Percentiles rank a stretch among this genome's conserved stretches.
Evolutionary conservation across 2,888 invertebrate species (phyloP).

Genomic region (Gryllus longicercus): DNA sequence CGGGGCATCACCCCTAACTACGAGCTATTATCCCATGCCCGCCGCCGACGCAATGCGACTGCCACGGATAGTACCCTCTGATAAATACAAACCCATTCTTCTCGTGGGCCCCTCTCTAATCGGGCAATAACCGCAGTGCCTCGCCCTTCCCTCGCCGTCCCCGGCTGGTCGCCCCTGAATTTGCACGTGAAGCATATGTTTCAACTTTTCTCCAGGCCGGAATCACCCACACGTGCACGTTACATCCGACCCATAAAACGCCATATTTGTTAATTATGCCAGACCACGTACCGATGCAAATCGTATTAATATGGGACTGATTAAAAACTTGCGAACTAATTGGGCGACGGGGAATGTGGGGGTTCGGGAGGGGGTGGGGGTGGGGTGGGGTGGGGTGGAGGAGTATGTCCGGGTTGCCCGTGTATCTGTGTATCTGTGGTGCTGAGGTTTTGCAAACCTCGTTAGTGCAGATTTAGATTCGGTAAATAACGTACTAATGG

Average conservation of each 20-base stretch:
- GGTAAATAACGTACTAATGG: too few relatives aligned
- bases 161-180: too few relatives aligned
- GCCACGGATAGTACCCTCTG: conserved; percentile 1
- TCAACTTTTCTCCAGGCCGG: too few relatives aligned
- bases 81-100: conserved; percentile 17
- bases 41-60: not conserved
- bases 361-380: not conserved
- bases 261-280: conserved; percentile 17
- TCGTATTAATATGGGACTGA: conserved; percentile 17
- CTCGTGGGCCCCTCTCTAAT: not conserved
- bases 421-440: too few relatives aligned
- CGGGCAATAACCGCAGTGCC: not conserved
- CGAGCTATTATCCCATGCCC: not conserved
- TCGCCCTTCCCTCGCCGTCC: too few relatives aligned
- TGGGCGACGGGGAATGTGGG: conserved; percentile 11
- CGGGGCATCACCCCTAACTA: not conserved
- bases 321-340: conserved; percentile 4
- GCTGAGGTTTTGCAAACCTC: too few relatives aligned
- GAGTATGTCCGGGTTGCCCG: not conserved
- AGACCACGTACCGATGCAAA: not conserved
- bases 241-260: not conserved
- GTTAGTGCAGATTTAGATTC: too few relatives aligned
- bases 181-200: too few relatives aligned
- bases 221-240: not conserved
- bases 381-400: not conserved